Base-by-base conservation (phyloP, 2,797 vertebrate genomes). In the Halcyon badia region DNA sequence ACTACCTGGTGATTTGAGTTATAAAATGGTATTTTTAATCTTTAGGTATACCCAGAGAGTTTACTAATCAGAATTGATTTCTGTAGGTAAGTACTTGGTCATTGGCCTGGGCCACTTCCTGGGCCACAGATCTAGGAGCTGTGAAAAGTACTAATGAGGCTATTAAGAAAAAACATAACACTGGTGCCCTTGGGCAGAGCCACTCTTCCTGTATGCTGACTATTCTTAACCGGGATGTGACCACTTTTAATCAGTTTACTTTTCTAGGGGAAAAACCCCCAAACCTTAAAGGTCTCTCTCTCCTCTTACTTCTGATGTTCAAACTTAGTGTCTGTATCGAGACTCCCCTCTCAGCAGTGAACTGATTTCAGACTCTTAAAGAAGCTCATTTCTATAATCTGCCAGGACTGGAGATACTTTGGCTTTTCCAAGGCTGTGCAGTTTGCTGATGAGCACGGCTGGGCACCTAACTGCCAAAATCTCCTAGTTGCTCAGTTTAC, bases 381-480 rank as follows among this genome's bases (percentile, higher is more conserved):
- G 71, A 31, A 91, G 26, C 28, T 82, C 4, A 3, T 83, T 90
- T 86, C 73, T 3, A 0, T 87, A 41, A 71, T 61, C 57, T 11
- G 30, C 56, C 11, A n/a, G 7, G 26, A n/a, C 41, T 35, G 5
- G 49, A 56, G 66, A 69, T 72, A 54, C 12, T 31, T 64, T 83
- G 71, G 30, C 11, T 16, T 89, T 66, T 51, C 41, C 30, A 60
- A 41, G 60, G 58, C 48, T 64, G 8, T 83, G 41, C 13, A n/a
- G 56, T 76, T 91, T 89, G 78, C 64, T 62, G 46, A 33, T 89
- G 89, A 61, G 57, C 65, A 65, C 46, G 17, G 14, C 35, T 52
- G 49, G 31, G 10, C 0, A 0, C 30, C 0, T 9, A 14, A 61
- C 33, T 69, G 28, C 77, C 51, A 33, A 39, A 37, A 15, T 68